Percentiles rank a stretch among this genome's conserved stretches.
Evolutionary conservation across 2,888 invertebrate genomes (phyloP).

Genomic region (Leucania comma): DNA sequence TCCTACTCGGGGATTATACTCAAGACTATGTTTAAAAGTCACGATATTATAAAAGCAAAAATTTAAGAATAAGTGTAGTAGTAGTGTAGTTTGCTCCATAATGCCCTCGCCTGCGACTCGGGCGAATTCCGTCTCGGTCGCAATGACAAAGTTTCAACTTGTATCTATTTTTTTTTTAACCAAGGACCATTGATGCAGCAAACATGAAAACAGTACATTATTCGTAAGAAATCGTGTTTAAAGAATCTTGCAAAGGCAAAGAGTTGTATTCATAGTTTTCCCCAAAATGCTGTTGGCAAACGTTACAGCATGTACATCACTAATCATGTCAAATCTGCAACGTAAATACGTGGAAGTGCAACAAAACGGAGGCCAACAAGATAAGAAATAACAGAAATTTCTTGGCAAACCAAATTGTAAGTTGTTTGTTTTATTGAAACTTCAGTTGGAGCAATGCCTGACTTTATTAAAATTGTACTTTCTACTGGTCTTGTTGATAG

Average conservation of each 20-base stretch:
- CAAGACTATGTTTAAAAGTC: too few species aligned
- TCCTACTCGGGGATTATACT: too few species aligned
- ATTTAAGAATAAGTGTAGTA: too few species aligned
- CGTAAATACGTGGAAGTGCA: constrained; percentile 26
- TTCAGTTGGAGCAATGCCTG: constrained; percentile 72
- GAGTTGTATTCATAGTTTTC: constrained; percentile 3
- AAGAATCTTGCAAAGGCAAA: neutral
- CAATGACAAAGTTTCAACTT: too few species aligned
- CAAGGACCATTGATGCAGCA: neutral
- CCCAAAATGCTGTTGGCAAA: constrained; percentile 24
- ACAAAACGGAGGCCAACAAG: constrained; percentile 66
- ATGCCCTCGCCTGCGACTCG: too few species aligned
- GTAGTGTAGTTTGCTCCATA: too few species aligned
- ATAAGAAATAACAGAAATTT: constrained; percentile 56
- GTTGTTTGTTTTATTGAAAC: constrained; percentile 67
- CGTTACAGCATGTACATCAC: constrained; percentile 12
- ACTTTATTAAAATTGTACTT: constrained; percentile 65
- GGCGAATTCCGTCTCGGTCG: too few species aligned
- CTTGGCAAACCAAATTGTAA: constrained; percentile 60
- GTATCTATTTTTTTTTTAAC: too few species aligned
- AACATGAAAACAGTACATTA: neutral
- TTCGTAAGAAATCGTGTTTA: too few species aligned
- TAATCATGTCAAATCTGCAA: constrained; percentile 33
- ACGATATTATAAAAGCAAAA: too few species aligned
- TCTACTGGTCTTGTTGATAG: constrained; percentile 55